A percentile compares a stretch with the other conserved stretches of the same genome.
phyloP scores from a whole-genome alignment of 2,888 invertebrate species.

The Unio pictorum region DNA sequence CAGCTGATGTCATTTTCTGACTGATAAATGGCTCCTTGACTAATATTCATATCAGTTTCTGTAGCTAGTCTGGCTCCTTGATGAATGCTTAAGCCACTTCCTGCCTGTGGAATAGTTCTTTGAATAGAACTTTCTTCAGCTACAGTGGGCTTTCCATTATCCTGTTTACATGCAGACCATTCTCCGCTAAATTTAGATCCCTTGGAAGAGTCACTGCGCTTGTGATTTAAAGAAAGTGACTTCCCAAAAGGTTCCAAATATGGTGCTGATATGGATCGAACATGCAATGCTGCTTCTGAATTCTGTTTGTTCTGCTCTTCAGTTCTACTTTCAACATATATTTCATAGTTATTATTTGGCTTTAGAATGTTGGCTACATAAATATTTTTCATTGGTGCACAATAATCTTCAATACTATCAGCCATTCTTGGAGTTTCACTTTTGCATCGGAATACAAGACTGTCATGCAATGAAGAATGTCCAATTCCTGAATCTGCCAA shows the following conservation, averaged over 20 bases:
- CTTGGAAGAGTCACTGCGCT: constrained; percentile 51
- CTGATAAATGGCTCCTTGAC: too few species aligned
- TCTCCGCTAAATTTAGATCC: constrained; percentile 47
- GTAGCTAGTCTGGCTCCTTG: too few species aligned
- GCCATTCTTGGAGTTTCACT: constrained; percentile 19
- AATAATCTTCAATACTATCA: constrained; percentile 14
- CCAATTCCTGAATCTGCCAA: constrained; percentile 5
- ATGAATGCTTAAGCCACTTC: too few species aligned
- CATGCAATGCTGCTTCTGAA: constrained; percentile 40
- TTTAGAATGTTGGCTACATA: constrained; percentile 62
- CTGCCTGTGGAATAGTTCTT: constrained; percentile 13
- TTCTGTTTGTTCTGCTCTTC: constrained; percentile 22
- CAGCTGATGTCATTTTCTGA: too few species aligned
- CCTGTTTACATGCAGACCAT: constrained; percentile 7
- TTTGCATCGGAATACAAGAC: too few species aligned
- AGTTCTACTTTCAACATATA: constrained; percentile 45
- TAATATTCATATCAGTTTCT: too few species aligned
- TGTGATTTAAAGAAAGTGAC: constrained; percentile 6
- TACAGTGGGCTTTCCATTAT: constrained; percentile 26
- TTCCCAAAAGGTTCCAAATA: constrained; percentile 39
- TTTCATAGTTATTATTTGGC: constrained; percentile 53
- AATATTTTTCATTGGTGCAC: constrained; percentile 27
- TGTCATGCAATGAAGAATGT: too few species aligned
- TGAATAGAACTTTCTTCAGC: constrained; percentile 34
- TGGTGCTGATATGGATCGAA: constrained; percentile 61